Evolutionary conservation across 1,140 invertebrate genomes (phyloP), one percentile per base, ranked within the genome.

Genomic region (Drosophila micromelanica): DNA sequence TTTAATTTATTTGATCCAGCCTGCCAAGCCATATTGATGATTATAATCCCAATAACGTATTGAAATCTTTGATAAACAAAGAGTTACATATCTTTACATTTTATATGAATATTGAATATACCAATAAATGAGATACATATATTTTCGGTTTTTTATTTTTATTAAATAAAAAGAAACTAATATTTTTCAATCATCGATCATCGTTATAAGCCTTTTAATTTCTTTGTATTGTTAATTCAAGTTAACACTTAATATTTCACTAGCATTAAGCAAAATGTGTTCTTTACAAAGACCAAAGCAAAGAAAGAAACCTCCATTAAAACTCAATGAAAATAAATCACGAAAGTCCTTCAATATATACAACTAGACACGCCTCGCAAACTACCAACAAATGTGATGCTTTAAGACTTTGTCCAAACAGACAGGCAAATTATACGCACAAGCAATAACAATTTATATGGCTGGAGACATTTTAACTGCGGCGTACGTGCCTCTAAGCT

Each of bases 371-470:
- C 51, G 60, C 68, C 60, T 63, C 35, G 17, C 38, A 64, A 65
- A 65, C 69, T 63, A 49, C 42, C 43, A 48, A 56, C 46, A 35
- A 69, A 65, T 48, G 15, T 61, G 35, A 23, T 1, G 12, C 79
- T 85, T 85, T 73, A 77, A 85, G 81, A 59, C 54, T 54, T 60
- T 55, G 63, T 54, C 46, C 62, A 40, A 65, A 43, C 43, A 64
- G 73, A 65, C 76, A 72, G 46, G 43, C 61, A 63, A 73, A 52
- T 72, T 69, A 78, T 71, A 75, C 75, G 82, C 71, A 81, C 80
- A 72, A 59, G 74, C 78, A 86, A 86, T 87, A 87, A 81, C 78
- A 80, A 86, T 86, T 86, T 87, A 86, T 86, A 76, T 81, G 51
- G 78, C 74, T 55, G 43, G 38, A 56, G 63, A 69, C 56, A 61